Base-by-base conservation (phyloP, 1,140 invertebrate species). In the Phthorimaea operculella region DNA sequence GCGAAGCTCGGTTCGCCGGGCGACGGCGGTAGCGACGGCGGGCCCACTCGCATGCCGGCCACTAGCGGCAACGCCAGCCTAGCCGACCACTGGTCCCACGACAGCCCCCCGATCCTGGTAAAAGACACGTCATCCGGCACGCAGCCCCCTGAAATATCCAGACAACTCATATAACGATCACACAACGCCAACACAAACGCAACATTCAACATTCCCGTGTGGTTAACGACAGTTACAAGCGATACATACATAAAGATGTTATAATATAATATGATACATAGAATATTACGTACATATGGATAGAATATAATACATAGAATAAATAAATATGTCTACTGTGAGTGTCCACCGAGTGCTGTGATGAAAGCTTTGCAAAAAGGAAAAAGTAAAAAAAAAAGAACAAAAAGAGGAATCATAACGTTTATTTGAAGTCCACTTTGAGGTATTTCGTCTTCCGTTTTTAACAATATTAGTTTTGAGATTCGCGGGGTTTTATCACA, bases 81-180 rank as follows among this genome's bases (percentile, higher is more conserved):
- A 63, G 87, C 87, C 70, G 87, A 88, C 88, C 88, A 89, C 73
- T 89, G 87, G 60, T 88, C 90, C 90, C 90, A 91, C 60, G 90
- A 90, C 55, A 91, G 85, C 17, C 90, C 90, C 45, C 87, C 87
- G 71, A 89, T 88, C 59, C 87, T 83, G 62, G 87, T 90, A 85
- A 91, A 90, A 86, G 89, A 90, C 76, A 91, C 87, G 87, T 91
- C 90, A 83, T 89, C 87, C 60, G 86, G 86, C 57, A 33, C 83
- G 63, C 65, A 55, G 54, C 54, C 66, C 50, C 61, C 72, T 70
- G 70, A 66, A 72, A 70, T 42, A 62, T 58, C 62, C 55, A 61
- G 50, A 62, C 39, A 36, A 55, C 50, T 56, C 45, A 62, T 51
- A 54, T 58, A 44, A 51, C 48, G 39, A 21, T 55, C 57, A 59